Percentiles rank a stretch among this genome's conserved stretches.
These are phyloP conservation scores for Acanthaster planci DNA, from an alignment of 35 echinoderm and acorn worm species.

Conservation along the genomic window DNA sequence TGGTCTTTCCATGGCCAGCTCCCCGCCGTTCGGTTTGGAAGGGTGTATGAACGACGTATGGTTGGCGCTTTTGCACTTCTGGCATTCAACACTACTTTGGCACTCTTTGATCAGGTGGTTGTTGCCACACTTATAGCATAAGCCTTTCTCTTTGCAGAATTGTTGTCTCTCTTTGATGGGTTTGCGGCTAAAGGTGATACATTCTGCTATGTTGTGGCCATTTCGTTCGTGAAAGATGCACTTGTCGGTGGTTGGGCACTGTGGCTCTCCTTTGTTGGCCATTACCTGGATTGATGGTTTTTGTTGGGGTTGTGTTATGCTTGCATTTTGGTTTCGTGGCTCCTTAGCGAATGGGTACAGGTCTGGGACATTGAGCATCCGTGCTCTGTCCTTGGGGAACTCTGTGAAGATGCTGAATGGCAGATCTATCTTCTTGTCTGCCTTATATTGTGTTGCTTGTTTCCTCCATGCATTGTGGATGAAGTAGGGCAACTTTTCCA, in stretches of 20 bases:
- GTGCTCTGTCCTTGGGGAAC: constrained; percentile 7
- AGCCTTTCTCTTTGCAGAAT: not conserved
- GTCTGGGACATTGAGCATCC: not conserved
- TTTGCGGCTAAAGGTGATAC: not conserved
- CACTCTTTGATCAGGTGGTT: not conserved
- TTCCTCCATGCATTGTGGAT: constrained; percentile 62
- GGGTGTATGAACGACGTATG: not conserved
- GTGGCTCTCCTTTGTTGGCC: not conserved
- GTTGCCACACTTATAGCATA: not conserved
- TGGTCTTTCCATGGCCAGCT: not conserved
- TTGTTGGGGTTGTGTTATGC: not conserved
- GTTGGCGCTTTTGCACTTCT: not conserved
- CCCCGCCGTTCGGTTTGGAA: not conserved
- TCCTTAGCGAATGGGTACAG: constrained; percentile 15
- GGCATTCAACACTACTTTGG: not conserved
- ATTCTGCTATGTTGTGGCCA: not conserved
- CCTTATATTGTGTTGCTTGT: constrained; percentile 3
- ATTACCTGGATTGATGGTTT: not conserved
- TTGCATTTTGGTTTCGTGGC: not conserved
- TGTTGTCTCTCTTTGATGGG: not conserved
- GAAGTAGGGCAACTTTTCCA: constrained; percentile 42
- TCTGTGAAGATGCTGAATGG: not conserved
- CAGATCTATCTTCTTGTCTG: not conserved
- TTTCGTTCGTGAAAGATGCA: not conserved
- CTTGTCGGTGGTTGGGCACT: not conserved